Evolutionary conservation across 2,888 invertebrate species (phyloP).

Genomic region (Corythucha ciliata): DNA sequence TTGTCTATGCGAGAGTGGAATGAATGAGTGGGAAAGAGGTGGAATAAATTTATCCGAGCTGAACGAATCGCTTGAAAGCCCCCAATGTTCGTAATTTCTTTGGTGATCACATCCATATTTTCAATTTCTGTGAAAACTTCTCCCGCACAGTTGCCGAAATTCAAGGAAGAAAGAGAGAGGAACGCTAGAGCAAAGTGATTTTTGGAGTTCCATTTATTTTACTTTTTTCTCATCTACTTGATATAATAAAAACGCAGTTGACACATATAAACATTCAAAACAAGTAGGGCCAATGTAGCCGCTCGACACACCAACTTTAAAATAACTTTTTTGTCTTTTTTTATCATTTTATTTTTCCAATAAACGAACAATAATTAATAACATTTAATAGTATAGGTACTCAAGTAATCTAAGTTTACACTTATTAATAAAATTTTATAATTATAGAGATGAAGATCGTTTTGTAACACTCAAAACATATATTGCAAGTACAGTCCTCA

Average conservation of each 20-base stretch:
- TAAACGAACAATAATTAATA: constrained; percentile 30
- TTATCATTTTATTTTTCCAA: constrained; percentile 14
- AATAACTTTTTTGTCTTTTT: constrained; percentile 29
- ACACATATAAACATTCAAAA: constrained; percentile 29
- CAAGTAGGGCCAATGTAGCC: constrained; percentile 27
- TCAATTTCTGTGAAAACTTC: no score
- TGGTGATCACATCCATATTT: no score
- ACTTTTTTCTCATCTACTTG: constrained; percentile 26
- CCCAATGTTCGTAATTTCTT: no score
- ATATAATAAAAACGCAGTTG: constrained; percentile 27
- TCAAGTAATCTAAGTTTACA: constrained; percentile 28
- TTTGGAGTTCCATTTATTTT: constrained; percentile 25
- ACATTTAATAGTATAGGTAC: constrained; percentile 30
- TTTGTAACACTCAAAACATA: no score
- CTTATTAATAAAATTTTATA: constrained; percentile 16
- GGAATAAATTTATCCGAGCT: no score
- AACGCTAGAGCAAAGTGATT: neutral
- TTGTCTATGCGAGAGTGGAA: no score
- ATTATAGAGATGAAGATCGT: no score
- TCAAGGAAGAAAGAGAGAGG: no score
- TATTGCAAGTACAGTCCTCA: no score
- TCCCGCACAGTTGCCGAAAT: no score
- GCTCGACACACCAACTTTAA: constrained; percentile 26
- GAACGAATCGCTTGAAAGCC: no score
- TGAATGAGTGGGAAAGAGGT: no score